Percentiles rank a stretch among this genome's conserved stretches.
Conservation (phyloP, 1,140 invertebrate species). For the Araneus ventricosus region DNA sequence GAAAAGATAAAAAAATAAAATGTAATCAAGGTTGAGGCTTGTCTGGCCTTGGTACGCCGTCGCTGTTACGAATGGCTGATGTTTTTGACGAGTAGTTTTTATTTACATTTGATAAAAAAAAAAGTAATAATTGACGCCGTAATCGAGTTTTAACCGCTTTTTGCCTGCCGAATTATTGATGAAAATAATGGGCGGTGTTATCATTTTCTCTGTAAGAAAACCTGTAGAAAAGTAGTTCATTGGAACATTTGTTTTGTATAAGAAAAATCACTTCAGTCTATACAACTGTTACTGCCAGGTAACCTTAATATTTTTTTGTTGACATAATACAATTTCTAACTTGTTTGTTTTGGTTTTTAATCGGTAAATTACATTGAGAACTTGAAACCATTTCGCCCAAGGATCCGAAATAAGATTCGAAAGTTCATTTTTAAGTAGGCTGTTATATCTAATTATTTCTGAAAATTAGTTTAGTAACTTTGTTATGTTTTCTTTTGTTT, state of each 20-base stretch:
- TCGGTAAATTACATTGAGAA: background rate
- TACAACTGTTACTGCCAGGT: background rate
- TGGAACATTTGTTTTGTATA: background rate
- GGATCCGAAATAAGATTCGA: background rate
- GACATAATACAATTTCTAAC: background rate
- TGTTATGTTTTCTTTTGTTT: no score
- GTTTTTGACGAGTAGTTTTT: background rate
- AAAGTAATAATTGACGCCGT: background rate
- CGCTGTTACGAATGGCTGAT: background rate
- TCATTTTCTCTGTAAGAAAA: background rate
- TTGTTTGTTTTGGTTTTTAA: background rate
- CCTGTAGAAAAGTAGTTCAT: slow-evolving; percentile 2
- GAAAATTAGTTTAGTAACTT: no score
- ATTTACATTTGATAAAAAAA: background rate
- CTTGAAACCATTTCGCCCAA: background rate
- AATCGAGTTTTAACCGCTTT: slow-evolving; percentile 20
- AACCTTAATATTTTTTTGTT: background rate
- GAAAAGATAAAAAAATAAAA: background rate
- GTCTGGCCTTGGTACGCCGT: background rate
- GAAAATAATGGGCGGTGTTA: background rate
- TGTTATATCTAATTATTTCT: background rate
- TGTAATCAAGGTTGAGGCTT: slow-evolving; percentile 34
- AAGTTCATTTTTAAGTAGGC: background rate
- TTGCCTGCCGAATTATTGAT: background rate
- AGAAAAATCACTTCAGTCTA: background rate